Evolutionary conservation across 2,888 invertebrate species (phyloP), one percentile per base, ranked within the genome.

Genomic region (Busseola fusca): DNA sequence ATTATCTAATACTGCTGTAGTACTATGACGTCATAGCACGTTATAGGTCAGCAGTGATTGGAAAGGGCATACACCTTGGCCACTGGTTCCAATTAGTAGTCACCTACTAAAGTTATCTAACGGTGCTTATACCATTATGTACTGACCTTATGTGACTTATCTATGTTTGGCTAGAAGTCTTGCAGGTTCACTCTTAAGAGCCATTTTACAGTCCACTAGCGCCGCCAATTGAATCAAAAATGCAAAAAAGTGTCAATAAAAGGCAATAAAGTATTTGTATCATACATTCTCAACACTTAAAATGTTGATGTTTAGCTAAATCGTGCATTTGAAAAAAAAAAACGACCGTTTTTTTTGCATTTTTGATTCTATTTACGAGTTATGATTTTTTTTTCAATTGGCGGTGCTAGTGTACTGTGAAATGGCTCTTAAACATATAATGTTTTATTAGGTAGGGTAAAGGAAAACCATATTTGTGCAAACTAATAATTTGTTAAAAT

Each of bases 11-110:
- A 76, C 40, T 67, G 62, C 57, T 70, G 30, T 63, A 62, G 52
- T 64, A 64, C 25, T 63, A 54, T 74, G 74, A 78, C 70, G 58
- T 78, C 69, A 78, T 63, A 14, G n/a, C 48, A 59, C 3, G 21
- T 71, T 78, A 75, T 82, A 72, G 82, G 82, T 82, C 75, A 78
- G n/a, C 79, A 56, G 72, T 72, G 68, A 82, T 80, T 81, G 82
- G 70, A 80, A 78, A 80, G 81, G 81, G 52, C 66, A 77, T 66
- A 69, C 72, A 81, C 79, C 78, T 73, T 74, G 82, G 74, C 70
- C 70, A 57, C 50, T 74, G 45, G 57, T 48, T 30, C 65, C 25
- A 73, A 82, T 74, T 65, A 81, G 70, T 63, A 65, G 27, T 37
- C 27, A 74, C 14, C 40, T 45, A 37, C 30, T 45, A 48, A n/a